Evolutionary conservation across 92 coral and sea anemone genomes (phyloP), one percentile per base, ranked within the genome.

Genomic region (Phenganax stokvisi): DNA sequence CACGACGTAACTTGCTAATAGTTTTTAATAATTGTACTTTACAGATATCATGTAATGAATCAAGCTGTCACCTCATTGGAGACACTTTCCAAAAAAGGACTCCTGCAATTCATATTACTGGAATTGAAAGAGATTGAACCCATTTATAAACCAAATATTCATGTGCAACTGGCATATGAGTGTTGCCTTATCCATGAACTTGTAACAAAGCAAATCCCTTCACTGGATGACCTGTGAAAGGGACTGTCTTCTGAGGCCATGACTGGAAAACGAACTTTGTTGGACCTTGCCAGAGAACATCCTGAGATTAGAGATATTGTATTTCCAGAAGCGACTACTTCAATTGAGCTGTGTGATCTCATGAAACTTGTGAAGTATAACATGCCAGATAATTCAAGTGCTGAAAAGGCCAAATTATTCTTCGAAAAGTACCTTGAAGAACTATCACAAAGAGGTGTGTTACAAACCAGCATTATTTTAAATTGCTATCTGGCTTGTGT

Each of bases 211-310:
- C 69, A 71, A 47, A 77, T 84, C 11, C 56, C 84, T 64, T 72
- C 70, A 65, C 30, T 84, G 84, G 87, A 84, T 65, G 84, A 84
- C 62, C 76, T 84, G 75, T 70, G 71, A 74, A 84, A 84, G 61
- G 84, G 87, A 62, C 72, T 84, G 53, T 72, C 76, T 71, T 37
- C 69, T 52, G 30, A 71, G 16, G 58, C 80, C 5, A 73, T 61
- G 72, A 72, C 47, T 16, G 80, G 79, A 67, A 67, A 44, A 67
- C 69, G 61, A 65, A 77, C 25, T 65, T 70, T 15, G 84, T 59
- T 62, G 51, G 84, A 84, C 71, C 71, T 77, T 54, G 51, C 70
- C 55, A 65, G 25, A 56, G 70, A 69, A 8, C 83, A 84, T 17
- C 25, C 56, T 7, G 68, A 84, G 28, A 74, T 77, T 25, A 52